A percentile compares a stretch with the other conserved stretches of the same genome.
Evolutionary conservation across 2,888 invertebrate genomes (phyloP).

Genomic region (Drosophila antonietae): DNA sequence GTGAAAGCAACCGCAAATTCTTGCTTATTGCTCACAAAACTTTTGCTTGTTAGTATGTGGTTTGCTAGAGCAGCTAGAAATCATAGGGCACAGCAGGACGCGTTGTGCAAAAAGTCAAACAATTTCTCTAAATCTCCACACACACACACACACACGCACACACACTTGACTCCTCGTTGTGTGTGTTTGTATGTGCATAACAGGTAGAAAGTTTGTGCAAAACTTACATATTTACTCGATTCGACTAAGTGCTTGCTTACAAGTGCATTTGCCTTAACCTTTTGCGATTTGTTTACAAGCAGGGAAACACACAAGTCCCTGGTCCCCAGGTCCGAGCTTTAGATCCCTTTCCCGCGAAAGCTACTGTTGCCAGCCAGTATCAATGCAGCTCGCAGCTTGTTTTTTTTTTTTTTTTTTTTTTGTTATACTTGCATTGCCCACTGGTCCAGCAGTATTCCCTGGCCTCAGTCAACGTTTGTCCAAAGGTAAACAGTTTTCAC

Average conservation of each 20-base stretch:
- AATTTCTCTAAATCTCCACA: constrained; percentile 65
- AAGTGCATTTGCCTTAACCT: constrained; percentile 69
- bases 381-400: constrained; percentile 37
- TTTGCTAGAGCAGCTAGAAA: constrained; percentile 57
- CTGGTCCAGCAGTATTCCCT: constrained; percentile 28
- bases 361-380: constrained; percentile 41
- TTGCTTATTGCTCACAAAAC: constrained; percentile 64
- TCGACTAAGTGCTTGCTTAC: constrained; percentile 75
- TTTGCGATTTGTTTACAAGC: constrained; percentile 73
- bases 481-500: constrained; percentile 62
- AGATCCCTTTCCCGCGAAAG: not conserved
- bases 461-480: constrained; percentile 34
- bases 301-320: constrained; percentile 6
- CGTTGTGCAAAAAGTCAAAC: constrained; percentile 46
- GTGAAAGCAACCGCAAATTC: constrained; percentile 60
- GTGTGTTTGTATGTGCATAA: constrained; percentile 4
- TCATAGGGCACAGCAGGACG: constrained; percentile 51
- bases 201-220: constrained; percentile 58
- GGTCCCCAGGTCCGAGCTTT: not conserved
- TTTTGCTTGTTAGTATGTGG: constrained; percentile 73
- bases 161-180: constrained; percentile 1
- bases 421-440: constrained; percentile 28
- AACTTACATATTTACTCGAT: constrained; percentile 76
- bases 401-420: too few species aligned
- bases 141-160: constrained; percentile 25